Evolutionary conservation across 2,888 invertebrate genomes (phyloP), one percentile per base, ranked within the genome.

Genomic region (Euphydryas editha): DNA sequence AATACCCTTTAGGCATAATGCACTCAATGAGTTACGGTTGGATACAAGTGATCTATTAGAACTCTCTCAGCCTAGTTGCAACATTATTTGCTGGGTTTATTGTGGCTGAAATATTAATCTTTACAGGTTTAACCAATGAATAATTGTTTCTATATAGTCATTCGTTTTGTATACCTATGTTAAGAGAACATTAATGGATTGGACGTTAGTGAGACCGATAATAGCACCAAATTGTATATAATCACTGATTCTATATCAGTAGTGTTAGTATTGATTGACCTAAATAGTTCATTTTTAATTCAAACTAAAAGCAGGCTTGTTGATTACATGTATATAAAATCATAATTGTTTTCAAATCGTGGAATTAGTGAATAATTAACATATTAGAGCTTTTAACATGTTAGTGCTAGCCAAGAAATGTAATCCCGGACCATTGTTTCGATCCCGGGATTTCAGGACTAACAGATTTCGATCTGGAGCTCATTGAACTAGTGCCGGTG

Each of bases 41-140:
- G 68, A 55, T 70, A 70, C 70, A 66, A 70, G 67, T 65, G 61
- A 69, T 65, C 66, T 71, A 69, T 71, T 72, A 71, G 61, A 62
- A 58, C 18, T 66, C 62, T 66, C 62, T 30, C 51, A 57, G 49
- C 55, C 65, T 55, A 37, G 59, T 65, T 65, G 59, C 65, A 59
- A 59, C 59, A 56, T 64, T 64, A 58, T 59, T 62, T 59, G 36
- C 44, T 7, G 42, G 30, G 36, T 36, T n/a, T 18, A 54, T 54
- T 54, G 36, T 54, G 30, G 17, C 30, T 54, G 49, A 24, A 24
- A 51, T 51, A 7, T 44, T 24, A 51, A 51, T 51, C 49, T 51
- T 51, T 21, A 24, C 15, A 10, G 6, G 15, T 24, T 51, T 3
- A 15, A 3, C 21, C 13, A 15, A 21, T 15, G 49, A 21, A 24